A percentile compares a stretch with the other conserved stretches of the same genome.
phyloP scores from a whole-genome alignment of 2,113 vertebrate species.

The Calypte anna region DNA sequence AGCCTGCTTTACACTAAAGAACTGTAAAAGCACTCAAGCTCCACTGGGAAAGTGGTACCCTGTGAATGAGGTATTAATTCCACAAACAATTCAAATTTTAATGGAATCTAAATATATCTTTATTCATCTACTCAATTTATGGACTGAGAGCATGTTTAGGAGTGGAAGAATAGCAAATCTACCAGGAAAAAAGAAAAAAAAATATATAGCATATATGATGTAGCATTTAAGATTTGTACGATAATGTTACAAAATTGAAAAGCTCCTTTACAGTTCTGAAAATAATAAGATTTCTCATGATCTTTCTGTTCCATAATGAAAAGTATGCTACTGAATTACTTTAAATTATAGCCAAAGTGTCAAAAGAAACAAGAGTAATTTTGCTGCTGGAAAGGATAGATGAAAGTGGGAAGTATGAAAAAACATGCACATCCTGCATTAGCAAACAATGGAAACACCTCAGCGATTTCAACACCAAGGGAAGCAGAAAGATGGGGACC shows the following conservation, averaged over 20 bases:
- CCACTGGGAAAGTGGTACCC: not conserved
- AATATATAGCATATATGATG: not conserved
- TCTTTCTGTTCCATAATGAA: not conserved
- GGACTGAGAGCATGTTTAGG: not conserved
- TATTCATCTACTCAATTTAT: not conserved
- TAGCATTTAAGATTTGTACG: not conserved
- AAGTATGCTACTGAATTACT: not conserved
- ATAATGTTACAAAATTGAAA: not conserved
- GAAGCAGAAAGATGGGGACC: not conserved
- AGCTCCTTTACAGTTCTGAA: not conserved
- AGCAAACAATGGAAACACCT: not conserved
- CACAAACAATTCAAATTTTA: not conserved
- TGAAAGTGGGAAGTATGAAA: not conserved
- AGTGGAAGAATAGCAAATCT: not conserved
- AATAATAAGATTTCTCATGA: not conserved
- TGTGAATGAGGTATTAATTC: conserved; percentile 3
- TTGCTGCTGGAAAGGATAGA: not conserved
- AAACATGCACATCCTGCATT: not conserved
- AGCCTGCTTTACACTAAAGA: not conserved
- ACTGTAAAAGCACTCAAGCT: not conserved
- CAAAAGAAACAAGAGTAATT: not conserved
- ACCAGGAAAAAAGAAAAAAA: not conserved
- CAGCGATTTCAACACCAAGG: not conserved
- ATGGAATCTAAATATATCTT: not conserved
- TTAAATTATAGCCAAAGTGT: not conserved